Evolutionary conservation across 2,113 vertebrate species (phyloP), one percentile per base, ranked within the genome.

Genomic region (Microcebus ravelobensis): DNA sequence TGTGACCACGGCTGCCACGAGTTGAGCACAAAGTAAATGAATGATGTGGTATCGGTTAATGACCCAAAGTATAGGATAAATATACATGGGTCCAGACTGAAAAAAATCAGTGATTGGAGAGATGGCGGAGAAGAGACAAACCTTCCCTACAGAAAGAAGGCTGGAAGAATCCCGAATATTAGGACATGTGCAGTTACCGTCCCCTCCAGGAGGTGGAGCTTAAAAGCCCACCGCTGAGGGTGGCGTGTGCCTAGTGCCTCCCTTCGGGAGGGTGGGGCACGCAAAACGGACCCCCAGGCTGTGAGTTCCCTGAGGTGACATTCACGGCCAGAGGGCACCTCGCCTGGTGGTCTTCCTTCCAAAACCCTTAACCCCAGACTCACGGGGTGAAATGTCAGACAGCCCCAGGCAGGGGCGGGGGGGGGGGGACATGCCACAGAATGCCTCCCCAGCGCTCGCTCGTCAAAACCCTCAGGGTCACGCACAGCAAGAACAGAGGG

Each of bases 1-100:
- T 0, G 15, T 48, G 31, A 25, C 52, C 52, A 36, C 18, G 14
- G 59, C 59, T 27, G 71, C 21, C 20, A 39, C 3, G 11, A 42
- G 15, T 11, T 50, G 67, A 63, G 34, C 59, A 39, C 31, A 29
- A 77, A 77, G 29, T 31, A 8, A 14, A 39, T 6, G 52, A 39
- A 18, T 13, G n/a, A 21, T 2, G 4, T 0, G 21, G 65, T 42
- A 15, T 21, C 7, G 1, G 71, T 0, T 34, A 6, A 27, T 12
- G 71, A 29, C 7, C 14, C 29, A n/a, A 29, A 39, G n/a, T 9
- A 6, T n/a, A 18, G 27, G 3, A n/a, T 0, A 34, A n/a, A 76
- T 5, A 11, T 9, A 8, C 59, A 0, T 3, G 20, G 7, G 36
- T 29, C 71, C 14, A 4, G 3, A 20, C 29, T 1, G 77, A 15